A percentile compares a stretch with the other conserved stretches of the same genome.
Evolutionary conservation across 2,113 vertebrate species (phyloP).

Genomic region (Xenopus tropicalis): DNA sequence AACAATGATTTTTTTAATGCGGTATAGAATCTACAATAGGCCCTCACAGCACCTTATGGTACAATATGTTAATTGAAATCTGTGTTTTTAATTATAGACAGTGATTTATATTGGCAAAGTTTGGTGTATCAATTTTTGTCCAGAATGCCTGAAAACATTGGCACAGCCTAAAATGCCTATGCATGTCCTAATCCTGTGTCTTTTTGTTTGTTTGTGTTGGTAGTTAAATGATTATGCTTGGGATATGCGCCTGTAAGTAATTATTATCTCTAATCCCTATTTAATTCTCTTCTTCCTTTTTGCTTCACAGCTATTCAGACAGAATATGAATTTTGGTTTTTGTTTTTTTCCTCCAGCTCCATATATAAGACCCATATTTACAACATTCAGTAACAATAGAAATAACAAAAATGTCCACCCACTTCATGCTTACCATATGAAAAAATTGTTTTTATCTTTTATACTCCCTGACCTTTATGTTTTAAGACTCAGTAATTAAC

Average conservation of each 20-base stretch:
- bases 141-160: too few relatives aligned
- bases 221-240: not conserved
- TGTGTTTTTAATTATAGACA: too few relatives aligned
- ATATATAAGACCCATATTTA: not conserved
- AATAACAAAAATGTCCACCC: not conserved
- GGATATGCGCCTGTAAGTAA: not conserved
- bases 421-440: not conserved
- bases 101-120: too few relatives aligned
- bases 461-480: not conserved
- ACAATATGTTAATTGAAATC: too few relatives aligned
- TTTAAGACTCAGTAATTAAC: not conserved
- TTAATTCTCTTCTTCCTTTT: conserved; percentile 1
- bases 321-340: not conserved
- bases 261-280: not conserved
- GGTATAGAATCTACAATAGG: too few relatives aligned
- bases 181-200: too few relatives aligned
- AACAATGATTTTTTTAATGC: too few relatives aligned
- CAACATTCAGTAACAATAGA: not conserved
- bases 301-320: not conserved
- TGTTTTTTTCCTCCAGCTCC: not conserved
- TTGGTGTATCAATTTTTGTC: too few relatives aligned
- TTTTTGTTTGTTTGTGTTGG: not conserved
- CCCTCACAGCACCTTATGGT: too few relatives aligned
- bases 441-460: not conserved
- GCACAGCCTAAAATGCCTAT: too few relatives aligned